Base-by-base conservation (phyloP, 2,113 vertebrate genomes). In the Seriola dumerili region DNA sequence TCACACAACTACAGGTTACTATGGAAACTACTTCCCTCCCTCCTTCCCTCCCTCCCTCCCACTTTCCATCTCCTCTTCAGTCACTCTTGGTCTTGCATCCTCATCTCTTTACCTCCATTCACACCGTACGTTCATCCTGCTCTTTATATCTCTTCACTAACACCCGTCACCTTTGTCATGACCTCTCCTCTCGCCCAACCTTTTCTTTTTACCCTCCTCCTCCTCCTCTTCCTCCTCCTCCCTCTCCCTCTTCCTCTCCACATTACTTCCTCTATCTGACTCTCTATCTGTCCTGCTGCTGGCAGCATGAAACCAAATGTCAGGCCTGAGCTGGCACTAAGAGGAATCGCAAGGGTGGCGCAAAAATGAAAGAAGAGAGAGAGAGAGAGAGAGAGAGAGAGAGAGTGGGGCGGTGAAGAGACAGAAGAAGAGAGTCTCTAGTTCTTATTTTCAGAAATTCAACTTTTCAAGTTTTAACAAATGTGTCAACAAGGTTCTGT, bases 21-120 rank as follows among this genome's bases (percentile, higher is more conserved):
- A 93, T 93, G 84, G 89, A 91, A 90, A 92, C 90, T 83, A 40
- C 69, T 25, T 75, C 32, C 66, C 67, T 63, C 75, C 67, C 80
- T 78, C 34, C 36, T 34, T 23, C 23, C 23, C 29, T 75, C 32
- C 66, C 67, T 63, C 75, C 67, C 80, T 78, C 34, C 36, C 34
- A 9, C 59, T 65, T 65, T 77, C n/a, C 10, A 17, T 82, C 66
- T 65, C 75, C 13, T 72, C 68, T 58, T 83, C 48, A 71, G 55
- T 58, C 59, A 29, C 84, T 81, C 57, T 68, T 38, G 55, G 46
- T 57, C 48, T 46, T 80, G 68, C 74, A 42, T 83, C 76, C 57
- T 83, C 62, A 42, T 81, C 70, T 72, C 66, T 81, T 76, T 34
- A 55, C 57, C 71, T 74, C 38, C 32, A 23, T 23, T 79, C 63